Evolutionary conservation across 1,140 invertebrate species (phyloP), one percentile per base, ranked within the genome.

Genomic region (Magallana ariakensis): DNA sequence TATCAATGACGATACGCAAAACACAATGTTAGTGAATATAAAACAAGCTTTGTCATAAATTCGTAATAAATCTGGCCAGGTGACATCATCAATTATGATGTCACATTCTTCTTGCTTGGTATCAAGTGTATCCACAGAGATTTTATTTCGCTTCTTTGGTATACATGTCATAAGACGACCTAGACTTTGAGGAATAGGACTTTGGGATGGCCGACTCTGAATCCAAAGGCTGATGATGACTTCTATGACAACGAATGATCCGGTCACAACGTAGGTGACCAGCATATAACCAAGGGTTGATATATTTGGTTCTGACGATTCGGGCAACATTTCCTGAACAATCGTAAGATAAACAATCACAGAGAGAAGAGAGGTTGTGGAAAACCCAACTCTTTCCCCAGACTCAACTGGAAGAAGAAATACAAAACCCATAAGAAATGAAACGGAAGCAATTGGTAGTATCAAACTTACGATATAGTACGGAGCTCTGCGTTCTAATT

Each of bases 301-400:
- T 15, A 85, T 55, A 53, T 19, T 15, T 54, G 89, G 87, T 7
- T 90, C 66, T 9, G 95, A 96, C 3, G 95, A 96, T 90, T 95
- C 94, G 3, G 96, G 95, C 92, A 96, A 94, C 82, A 94, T 95
- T 88, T 96, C 95, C n/a, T 94, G 94, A 60, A 96, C 95, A 80
- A 95, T 94, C 54, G 95, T 91, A 93, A 96, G 95, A 90, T 96
- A 96, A 19, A 96, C 95, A 62, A 95, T 95, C 87, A 96, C 95
- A 1, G 96, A 94, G 1, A 96, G 92, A 4, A 96, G 92, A 19
- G 96, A 94, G 6, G 96, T 96, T 19, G 96, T 93, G 54, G 95
- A 95, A 13, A 95, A 94, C 10, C 95, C 94, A n/a, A 96, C 95
- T 89, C 96, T 95, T 90, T 96, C 96, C 0, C 96, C 95, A 7